Conservation (phyloP, 2,888 invertebrate species). For the Tetragnatha montana region DNA sequence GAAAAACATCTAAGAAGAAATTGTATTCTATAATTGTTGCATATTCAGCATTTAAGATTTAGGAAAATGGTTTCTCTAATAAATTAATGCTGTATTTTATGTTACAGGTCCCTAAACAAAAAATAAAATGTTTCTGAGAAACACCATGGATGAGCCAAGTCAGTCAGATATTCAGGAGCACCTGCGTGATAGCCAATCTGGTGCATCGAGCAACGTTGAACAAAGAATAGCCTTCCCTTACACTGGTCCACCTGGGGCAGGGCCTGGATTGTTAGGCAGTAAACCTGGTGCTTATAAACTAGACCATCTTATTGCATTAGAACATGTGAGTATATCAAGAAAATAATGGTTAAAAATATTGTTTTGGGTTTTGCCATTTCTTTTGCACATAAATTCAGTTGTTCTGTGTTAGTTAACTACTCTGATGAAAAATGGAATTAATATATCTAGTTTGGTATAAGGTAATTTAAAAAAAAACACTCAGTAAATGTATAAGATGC, state of each 20-base stretch:
- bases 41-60: too few species aligned
- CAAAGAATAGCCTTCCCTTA: conserved; percentile 54
- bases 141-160: conserved; percentile 16
- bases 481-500: neutral
- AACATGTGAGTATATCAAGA: conserved; percentile 50
- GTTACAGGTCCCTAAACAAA: neutral
- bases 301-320: conserved; percentile 60
- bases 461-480: neutral
- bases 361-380: neutral
- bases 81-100: too few species aligned
- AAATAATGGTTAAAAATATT: neutral
- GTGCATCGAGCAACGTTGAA: conserved; percentile 2
- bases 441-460: neutral
- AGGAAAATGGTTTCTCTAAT: too few species aligned
- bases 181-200: neutral
- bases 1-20: too few species aligned
- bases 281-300: conserved; percentile 54
- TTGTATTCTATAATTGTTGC: too few species aligned
- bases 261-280: conserved; percentile 59
- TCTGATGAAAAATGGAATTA: neutral
- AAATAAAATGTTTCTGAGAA: conserved; percentile 37
- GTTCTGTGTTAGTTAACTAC: neutral
- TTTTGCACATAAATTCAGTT: neutral
- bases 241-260: conserved; percentile 59
- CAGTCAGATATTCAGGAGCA: conserved; percentile 7